Evolutionary conservation across 2,888 invertebrate species (phyloP).

Genomic region (Cacoxenus indagator): DNA sequence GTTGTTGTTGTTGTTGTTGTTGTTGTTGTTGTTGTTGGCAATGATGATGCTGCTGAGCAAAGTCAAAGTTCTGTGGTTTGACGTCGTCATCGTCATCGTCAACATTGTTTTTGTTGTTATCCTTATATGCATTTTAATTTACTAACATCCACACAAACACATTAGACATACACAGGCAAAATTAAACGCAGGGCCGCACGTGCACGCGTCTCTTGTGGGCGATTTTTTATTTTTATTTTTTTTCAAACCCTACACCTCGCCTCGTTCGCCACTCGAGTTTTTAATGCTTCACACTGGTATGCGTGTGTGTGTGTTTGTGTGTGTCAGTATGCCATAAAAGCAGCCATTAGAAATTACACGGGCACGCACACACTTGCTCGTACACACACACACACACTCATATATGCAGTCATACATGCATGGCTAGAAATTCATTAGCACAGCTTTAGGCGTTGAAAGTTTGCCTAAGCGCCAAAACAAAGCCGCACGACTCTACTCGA

Average conservation of each 20-base stretch:
- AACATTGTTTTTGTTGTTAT: constrained; percentile 47
- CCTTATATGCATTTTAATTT: constrained; percentile 63
- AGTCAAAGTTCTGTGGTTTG: constrained; percentile 43
- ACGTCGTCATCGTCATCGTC: background rate
- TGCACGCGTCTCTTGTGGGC: constrained; percentile 47
- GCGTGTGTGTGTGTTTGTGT: constrained; percentile 28
- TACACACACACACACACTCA: constrained; percentile 17
- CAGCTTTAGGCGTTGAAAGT: constrained; percentile 43
- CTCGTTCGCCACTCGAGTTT: background rate
- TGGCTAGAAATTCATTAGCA: constrained; percentile 59
- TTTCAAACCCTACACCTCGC: background rate
- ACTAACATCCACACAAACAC: constrained; percentile 37
- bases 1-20: constrained; percentile 48
- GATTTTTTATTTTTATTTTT: constrained; percentile 34
- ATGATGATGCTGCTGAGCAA: constrained; percentile 41
- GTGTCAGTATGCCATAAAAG: constrained; percentile 50
- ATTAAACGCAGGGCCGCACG: constrained; percentile 32
- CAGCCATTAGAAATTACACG: constrained; percentile 62
- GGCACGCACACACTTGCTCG: constrained; percentile 45
- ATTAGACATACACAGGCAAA: background rate
- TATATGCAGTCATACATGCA: background rate
- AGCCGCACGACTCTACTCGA: constrained; percentile 12
- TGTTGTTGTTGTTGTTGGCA: constrained; percentile 34
- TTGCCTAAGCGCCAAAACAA: constrained; percentile 34
- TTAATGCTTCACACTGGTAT: constrained; percentile 37